Evolutionary conservation across 2,113 vertebrate genomes (phyloP).

Genomic region (Ceratotherium simum): DNA sequence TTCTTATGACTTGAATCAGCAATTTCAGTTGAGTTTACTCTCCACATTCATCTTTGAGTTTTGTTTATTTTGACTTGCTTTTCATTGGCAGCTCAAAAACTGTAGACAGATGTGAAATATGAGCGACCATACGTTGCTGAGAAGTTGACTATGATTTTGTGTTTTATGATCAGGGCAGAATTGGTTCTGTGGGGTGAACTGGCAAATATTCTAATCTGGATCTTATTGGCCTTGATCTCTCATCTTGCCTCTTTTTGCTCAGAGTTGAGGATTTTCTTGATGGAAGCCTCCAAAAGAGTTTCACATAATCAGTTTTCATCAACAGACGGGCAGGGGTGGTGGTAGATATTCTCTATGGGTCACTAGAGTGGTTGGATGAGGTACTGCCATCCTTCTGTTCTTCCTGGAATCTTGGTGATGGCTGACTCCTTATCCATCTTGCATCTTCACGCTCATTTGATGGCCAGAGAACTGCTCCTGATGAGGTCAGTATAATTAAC

Average conservation of each 20-base stretch:
- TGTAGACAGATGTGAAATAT: not conserved
- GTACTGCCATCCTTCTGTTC: not conserved
- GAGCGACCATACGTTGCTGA: not conserved
- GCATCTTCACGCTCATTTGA: not conserved
- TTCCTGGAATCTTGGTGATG: slow-evolving; percentile 22
- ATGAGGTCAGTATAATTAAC: not conserved
- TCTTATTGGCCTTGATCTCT: slow-evolving; percentile 64
- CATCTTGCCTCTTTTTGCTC: not conserved
- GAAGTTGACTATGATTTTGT: slow-evolving; percentile 20
- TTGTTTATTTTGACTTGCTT: slow-evolving; percentile 56
- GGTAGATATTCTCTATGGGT: slow-evolving; percentile 53
- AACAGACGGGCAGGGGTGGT: slow-evolving; percentile 76
- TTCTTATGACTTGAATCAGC: not conserved
- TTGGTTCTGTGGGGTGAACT: slow-evolving; percentile 57
- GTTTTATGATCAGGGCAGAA: not conserved
- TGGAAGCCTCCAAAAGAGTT: slow-evolving; percentile 67
- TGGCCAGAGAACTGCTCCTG: not conserved
- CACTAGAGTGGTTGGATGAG: not conserved
- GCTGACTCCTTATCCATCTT: not conserved
- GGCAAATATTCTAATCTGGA: slow-evolving; percentile 67
- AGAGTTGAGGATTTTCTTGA: slow-evolving; percentile 78
- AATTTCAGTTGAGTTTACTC: not conserved
- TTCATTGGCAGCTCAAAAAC: not conserved
- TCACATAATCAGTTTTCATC: slow-evolving; percentile 77
- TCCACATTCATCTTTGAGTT: slow-evolving; percentile 48